These are phyloP conservation scores for Silurus asotus DNA, from an alignment of 2,113 vertebrate species.

Conservation along the genomic window DNA sequence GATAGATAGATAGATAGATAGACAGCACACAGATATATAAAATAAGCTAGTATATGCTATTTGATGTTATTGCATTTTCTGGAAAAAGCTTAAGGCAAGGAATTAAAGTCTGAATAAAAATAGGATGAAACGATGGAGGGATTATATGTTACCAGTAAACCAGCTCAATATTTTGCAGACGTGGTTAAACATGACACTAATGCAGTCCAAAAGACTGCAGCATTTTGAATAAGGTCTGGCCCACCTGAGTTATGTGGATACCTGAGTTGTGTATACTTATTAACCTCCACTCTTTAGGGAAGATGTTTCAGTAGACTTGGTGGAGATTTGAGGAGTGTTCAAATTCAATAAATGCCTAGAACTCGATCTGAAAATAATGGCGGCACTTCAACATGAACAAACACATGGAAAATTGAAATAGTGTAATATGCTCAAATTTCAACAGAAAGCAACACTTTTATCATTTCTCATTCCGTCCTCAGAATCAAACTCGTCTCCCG, in stretches of 20 bases:
- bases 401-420: background rate
- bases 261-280: too few relatives aligned
- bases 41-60: too few relatives aligned
- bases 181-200: background rate
- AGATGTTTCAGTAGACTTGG: too few relatives aligned
- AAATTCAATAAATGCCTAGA: background rate
- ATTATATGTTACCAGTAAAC: background rate
- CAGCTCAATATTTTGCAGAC: too few relatives aligned
- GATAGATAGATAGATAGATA: too few relatives aligned
- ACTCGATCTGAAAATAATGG: background rate
- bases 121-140: background rate
- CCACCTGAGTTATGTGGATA: background rate
- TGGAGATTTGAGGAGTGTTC: too few relatives aligned
- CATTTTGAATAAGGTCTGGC: background rate
- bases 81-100: background rate
- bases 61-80: background rate
- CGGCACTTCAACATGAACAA: background rate
- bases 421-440: background rate
- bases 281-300: too few relatives aligned
- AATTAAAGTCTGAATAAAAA: background rate
- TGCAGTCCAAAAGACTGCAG: background rate
- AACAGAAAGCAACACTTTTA: background rate
- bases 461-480: background rate
- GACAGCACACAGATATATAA: too few relatives aligned
- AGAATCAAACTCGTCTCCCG: slow-evolving; percentile 29